A percentile compares a stretch with the other conserved stretches of the same genome.
These are phyloP conservation scores for Trypoxylon attenuatum DNA, from an alignment of 2,888 invertebrate species.

Conservation along the genomic window DNA sequence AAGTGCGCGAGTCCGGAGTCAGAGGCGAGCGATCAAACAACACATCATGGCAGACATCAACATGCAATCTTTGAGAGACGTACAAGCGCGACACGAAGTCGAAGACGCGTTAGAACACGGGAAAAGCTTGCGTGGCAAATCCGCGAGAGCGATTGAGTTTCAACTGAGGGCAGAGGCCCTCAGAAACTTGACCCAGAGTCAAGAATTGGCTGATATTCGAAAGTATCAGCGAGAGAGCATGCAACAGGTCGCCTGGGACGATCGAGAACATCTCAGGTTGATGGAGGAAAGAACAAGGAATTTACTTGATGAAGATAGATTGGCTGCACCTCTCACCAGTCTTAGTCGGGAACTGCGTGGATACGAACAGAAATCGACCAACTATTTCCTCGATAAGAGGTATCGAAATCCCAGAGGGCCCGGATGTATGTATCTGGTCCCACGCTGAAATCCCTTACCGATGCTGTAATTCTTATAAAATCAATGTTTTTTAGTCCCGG, in stretches of 20 bases:
- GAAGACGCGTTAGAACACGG: slow-evolving; percentile 63
- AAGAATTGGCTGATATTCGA: slow-evolving; percentile 73
- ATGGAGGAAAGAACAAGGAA: slow-evolving; percentile 74
- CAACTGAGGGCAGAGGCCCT: slow-evolving; percentile 72
- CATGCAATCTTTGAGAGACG: slow-evolving; percentile 60
- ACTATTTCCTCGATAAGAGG: slow-evolving; percentile 81
- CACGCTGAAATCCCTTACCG: slow-evolving; percentile 34
- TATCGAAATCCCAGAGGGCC: slow-evolving; percentile 67
- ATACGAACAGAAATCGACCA: slow-evolving; percentile 79
- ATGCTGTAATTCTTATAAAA: slow-evolving; percentile 8
- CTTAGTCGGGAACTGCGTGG: slow-evolving; percentile 80
- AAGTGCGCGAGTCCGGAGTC: slow-evolving; percentile 13
- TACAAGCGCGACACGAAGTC: slow-evolving; percentile 60
- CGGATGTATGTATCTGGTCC: slow-evolving; percentile 37
- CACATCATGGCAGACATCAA: slow-evolving; percentile 59
- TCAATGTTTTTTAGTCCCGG: slow-evolving; percentile 14
- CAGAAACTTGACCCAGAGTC: slow-evolving; percentile 76
- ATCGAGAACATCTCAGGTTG: slow-evolving; percentile 71
- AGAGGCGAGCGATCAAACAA: slow-evolving; percentile 29
- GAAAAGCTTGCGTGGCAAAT: slow-evolving; percentile 82
- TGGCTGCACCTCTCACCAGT: slow-evolving; percentile 78
- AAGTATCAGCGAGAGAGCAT: slow-evolving; percentile 67
- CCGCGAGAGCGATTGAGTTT: slow-evolving; percentile 82
- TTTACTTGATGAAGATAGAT: slow-evolving; percentile 77
- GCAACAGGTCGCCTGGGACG: slow-evolving; percentile 62